Evolutionary conservation across 2,797 vertebrate genomes (phyloP).

Genomic region (Lagodon rhomboides): DNA sequence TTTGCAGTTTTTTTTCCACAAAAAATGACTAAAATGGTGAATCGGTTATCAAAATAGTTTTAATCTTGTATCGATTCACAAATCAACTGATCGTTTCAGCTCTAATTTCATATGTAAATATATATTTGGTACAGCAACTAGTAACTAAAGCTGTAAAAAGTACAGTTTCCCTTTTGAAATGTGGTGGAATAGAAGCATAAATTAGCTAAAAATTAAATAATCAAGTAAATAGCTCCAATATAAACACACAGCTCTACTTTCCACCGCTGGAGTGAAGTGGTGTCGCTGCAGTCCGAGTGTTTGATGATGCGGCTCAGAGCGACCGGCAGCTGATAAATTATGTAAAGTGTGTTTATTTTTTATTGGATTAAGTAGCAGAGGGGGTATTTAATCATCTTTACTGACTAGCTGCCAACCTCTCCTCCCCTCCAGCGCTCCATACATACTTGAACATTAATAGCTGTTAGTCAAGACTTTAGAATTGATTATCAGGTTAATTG

Average conservation of each 20-base stretch:
- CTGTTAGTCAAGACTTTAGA: slow-evolving; percentile 2
- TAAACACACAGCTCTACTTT: neutral
- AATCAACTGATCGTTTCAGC: too few species aligned
- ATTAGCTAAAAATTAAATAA: neutral
- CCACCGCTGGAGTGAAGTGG: neutral
- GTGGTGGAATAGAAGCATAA: neutral
- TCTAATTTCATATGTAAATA: too few species aligned
- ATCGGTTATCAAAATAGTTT: too few species aligned
- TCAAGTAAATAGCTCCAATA: neutral
- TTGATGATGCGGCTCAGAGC: neutral
- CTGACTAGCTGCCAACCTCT: slow-evolving; percentile 14
- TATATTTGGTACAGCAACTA: too few species aligned
- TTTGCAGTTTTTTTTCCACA: too few species aligned
- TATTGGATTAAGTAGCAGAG: slow-evolving; percentile 18
- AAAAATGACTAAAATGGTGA: too few species aligned
- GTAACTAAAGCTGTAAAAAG: too few species aligned
- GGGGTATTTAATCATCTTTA: slow-evolving; percentile 23
- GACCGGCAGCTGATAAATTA: slow-evolving; percentile 1
- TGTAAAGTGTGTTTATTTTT: slow-evolving; percentile 17
- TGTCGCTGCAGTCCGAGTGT: too few species aligned
- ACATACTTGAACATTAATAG: neutral
- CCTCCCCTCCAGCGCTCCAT: neutral
- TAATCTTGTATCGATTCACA: too few species aligned
- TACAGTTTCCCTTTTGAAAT: too few species aligned
- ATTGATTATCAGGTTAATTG: slow-evolving; percentile 35